These are phyloP conservation scores for Serrognathus titanus DNA, from an alignment of 2,888 invertebrate species.

Conservation along the genomic window DNA sequence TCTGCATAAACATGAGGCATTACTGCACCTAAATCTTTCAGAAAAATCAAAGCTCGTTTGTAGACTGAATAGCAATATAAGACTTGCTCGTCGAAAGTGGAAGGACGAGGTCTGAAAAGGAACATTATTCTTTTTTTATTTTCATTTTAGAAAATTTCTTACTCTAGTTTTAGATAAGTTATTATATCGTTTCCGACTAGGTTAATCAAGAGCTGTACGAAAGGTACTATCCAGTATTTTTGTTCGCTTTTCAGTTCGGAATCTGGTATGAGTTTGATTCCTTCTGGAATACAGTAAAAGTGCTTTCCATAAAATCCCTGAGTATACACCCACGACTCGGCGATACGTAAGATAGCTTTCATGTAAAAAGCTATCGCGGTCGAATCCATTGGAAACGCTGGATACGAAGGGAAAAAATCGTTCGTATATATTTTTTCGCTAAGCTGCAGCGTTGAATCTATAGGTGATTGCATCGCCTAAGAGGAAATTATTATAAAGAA, in stretches of 20 bases:
- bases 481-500: no score
- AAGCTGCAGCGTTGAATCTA: no score
- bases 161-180: background rate
- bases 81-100: background rate
- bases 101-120: background rate
- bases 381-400: no score
- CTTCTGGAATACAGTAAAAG: background rate
- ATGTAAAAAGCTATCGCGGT: background rate
- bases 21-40: background rate
- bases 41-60: background rate
- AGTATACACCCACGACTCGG: background rate
- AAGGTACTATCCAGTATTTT: background rate
- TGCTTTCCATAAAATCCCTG: background rate
- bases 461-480: no score
- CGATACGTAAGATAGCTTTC: background rate
- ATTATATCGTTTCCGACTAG: background rate
- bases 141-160: background rate
- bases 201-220: background rate
- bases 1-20: background rate
- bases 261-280: background rate
- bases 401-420: no score
- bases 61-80: background rate
- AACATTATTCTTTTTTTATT: background rate
- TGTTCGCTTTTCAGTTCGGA: no score
- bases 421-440: no score